A percentile compares a stretch with the other conserved stretches of the same genome.
These are phyloP conservation scores for Sus scrofa DNA, from an alignment of 2,113 vertebrate species.

Conservation along the genomic window DNA sequence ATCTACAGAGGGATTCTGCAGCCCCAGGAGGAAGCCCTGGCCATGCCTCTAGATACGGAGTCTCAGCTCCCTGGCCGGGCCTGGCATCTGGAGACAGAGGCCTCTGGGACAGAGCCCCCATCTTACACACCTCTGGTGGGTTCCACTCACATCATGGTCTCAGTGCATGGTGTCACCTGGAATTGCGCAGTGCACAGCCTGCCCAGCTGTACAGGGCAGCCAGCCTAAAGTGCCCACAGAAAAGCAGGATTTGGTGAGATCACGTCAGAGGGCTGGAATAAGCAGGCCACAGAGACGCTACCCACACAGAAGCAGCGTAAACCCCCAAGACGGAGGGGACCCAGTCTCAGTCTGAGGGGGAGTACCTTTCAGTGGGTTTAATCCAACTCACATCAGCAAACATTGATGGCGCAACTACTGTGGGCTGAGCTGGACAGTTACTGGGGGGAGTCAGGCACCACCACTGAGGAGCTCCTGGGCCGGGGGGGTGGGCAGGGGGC, in stretches of 20 bases:
- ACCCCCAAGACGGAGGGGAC: background rate
- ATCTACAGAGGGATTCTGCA: background rate
- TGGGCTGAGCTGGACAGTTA: background rate
- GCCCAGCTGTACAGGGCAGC: background rate
- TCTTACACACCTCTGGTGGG: background rate
- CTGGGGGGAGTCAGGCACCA: background rate
- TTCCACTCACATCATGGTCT: accelerated
- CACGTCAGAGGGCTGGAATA: background rate
- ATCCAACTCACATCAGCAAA: background rate
- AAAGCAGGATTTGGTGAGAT: background rate
- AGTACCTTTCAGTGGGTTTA: background rate
- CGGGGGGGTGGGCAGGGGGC: no score
- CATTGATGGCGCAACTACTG: background rate
- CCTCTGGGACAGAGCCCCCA: background rate
- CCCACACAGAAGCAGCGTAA: background rate
- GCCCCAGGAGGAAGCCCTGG: background rate
- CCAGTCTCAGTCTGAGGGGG: background rate
- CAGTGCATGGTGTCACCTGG: background rate
- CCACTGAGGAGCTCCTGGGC: background rate
- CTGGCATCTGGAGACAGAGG: background rate
- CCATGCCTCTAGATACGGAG: background rate
- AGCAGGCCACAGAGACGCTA: background rate
- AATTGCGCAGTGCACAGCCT: background rate
- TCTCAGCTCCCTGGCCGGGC: background rate
- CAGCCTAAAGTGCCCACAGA: background rate